Percentiles rank a stretch among this genome's conserved stretches.
Evolutionary conservation across 2,888 invertebrate species (phyloP).

Genomic region (Spodoptera picta): DNA sequence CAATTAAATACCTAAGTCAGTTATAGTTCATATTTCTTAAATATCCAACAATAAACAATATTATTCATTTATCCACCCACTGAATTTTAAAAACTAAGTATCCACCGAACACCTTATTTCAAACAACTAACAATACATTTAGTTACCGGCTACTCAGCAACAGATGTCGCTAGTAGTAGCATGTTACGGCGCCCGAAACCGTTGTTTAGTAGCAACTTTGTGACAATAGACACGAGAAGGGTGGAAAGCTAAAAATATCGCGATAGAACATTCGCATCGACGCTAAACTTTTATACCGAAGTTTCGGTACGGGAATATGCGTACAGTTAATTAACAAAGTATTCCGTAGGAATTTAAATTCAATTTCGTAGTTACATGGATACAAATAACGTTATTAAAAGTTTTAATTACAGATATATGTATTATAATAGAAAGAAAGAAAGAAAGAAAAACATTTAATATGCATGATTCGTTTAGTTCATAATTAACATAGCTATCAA

Average conservation of each 20-base stretch:
- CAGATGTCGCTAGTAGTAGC: constrained; percentile 76
- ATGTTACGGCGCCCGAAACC: constrained; percentile 21
- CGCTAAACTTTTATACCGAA: constrained; percentile 27
- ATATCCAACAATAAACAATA: not conserved
- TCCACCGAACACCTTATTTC: not conserved
- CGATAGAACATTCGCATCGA: constrained; percentile 37
- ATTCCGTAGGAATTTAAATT: constrained; percentile 4
- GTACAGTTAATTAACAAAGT: not conserved
- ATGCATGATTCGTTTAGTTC: too few relatives aligned
- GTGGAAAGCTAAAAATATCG: constrained; percentile 44
- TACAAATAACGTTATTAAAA: not conserved
- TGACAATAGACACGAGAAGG: constrained; percentile 47
- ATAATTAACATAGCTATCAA: too few relatives aligned
- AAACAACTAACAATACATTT: constrained; percentile 3
- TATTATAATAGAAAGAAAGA: too few relatives aligned
- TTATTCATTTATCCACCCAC: not conserved
- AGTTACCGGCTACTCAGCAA: constrained; percentile 68
- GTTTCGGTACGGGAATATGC: constrained; percentile 15
- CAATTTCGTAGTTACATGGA: not conserved
- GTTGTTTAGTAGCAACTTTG: constrained; percentile 40
- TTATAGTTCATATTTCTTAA: not conserved
- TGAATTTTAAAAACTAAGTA: not conserved
- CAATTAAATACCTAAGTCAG: not conserved
- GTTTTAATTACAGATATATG: not conserved
- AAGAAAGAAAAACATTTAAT: too few relatives aligned